Base-by-base conservation (phyloP, 1,140 invertebrate species). In the Helicorthomorpha holstii region DNA sequence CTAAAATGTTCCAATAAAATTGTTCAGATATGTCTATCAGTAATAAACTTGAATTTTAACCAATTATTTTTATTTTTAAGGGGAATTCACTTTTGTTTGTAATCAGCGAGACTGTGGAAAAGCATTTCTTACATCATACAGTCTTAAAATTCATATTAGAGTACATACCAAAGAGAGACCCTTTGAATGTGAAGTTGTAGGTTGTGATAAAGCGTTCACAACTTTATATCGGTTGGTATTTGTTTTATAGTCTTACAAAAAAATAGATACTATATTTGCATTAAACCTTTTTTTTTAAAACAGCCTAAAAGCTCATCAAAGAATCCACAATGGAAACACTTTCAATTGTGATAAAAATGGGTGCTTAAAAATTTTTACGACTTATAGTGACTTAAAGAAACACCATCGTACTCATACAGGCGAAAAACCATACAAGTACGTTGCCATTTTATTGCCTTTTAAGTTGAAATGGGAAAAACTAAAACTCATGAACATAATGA, bases 131-230 rank as follows among this genome's bases (percentile, higher is more conserved):
- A 94, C 90, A 12, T 94, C 84, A 27, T 94, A 94, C 71, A 91
- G 87, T 69, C 70, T 95, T 52, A 93, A 93, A 72, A 91, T 95
- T 58, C 92, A 95, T 68, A 79, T 91, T 52, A 73, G 91, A 59
- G 89, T 94, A 50, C 92, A 96, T 69, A 94, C 91, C 0, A 92
- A 94, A 72, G 80, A 91, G 47, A 92, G 90, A 75, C 85, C 85
- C 12, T 93, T 89, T 65, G 78, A 82, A 62, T 77, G 75, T 64
- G 62, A 69, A 45, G 64, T 64, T 14, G 56, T 53, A 27, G 70
- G 66, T n/a, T 96, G 92, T 73, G 79, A 83, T 61, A 93, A 93
- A 69, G 84, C 88, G 47, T 95, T 94, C 69, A 95, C 90, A 66
- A 96, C 90, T 51, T 70, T 92, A 24, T 94, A 94, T 72, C 81